A percentile compares a stretch with the other conserved stretches of the same genome.
phyloP scores from a whole-genome alignment of 1,140 invertebrate genomes.

The Thrips palmi region DNA sequence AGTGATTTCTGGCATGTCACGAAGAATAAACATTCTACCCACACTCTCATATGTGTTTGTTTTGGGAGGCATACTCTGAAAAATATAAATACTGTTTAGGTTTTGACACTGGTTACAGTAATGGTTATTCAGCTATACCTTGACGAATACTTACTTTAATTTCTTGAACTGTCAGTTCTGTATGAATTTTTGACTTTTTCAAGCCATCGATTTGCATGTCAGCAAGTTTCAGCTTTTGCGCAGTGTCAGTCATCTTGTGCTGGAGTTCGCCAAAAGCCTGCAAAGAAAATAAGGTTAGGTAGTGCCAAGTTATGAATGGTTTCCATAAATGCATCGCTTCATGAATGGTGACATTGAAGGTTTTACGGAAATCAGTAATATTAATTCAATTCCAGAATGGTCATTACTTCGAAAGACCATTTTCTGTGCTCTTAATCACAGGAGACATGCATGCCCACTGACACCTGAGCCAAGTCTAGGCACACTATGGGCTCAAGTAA shows the following conservation, averaged over 20 bases:
- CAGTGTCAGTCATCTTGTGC: conserved; percentile 62
- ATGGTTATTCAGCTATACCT: neutral
- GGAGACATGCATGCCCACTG: too few species aligned
- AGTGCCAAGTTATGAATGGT: too few species aligned
- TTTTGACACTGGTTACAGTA: neutral
- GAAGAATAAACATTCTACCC: conserved; percentile 67
- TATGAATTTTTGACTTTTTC: conserved; percentile 44
- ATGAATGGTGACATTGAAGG: too few species aligned
- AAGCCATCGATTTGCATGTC: conserved; percentile 60
- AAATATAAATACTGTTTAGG: conserved; percentile 8
- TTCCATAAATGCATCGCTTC: too few species aligned
- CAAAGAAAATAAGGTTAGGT: too few species aligned
- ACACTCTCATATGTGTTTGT: conserved; percentile 61
- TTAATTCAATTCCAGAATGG: too few species aligned
- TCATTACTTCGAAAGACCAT: too few species aligned
- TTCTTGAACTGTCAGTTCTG: conserved; percentile 46
- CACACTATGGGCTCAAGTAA: too few species aligned
- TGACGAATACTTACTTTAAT: conserved; percentile 26
- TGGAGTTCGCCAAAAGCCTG: conserved; percentile 69
- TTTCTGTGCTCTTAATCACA: too few species aligned
- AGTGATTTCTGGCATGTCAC: conserved; percentile 42
- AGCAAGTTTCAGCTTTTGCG: conserved; percentile 57
- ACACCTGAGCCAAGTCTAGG: too few species aligned
- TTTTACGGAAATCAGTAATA: too few species aligned
- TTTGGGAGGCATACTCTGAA: conserved; percentile 30